phyloP scores from a whole-genome alignment of 2,113 vertebrate genomes.

The Ailurus styani region DNA sequence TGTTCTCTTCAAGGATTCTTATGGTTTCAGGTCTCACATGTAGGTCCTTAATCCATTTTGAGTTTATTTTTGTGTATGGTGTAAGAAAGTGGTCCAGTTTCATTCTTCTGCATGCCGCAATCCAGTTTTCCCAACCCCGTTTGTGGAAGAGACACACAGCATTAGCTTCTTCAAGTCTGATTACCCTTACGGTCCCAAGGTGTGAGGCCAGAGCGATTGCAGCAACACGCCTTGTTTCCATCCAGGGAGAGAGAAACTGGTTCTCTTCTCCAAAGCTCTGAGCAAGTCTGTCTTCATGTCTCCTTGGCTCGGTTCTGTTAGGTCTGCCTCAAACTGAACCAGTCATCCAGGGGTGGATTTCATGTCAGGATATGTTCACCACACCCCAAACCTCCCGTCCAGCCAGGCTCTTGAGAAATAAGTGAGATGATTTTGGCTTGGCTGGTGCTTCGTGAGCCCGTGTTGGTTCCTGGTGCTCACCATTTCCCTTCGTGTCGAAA shows the following conservation, averaged over 20 bases:
- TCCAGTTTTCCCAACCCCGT: neutral
- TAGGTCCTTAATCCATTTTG: neutral
- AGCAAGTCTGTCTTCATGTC: neutral
- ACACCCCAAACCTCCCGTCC: neutral
- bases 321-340: neutral
- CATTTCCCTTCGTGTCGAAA: neutral
- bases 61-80: neutral
- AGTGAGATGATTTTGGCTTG: neutral
- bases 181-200: neutral
- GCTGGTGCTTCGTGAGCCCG: neutral
- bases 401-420: neutral
- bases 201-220: neutral
- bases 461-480: neutral
- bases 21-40: neutral
- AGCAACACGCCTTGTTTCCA: neutral
- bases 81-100: neutral
- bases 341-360: neutral
- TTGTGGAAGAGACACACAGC: neutral
- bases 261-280: neutral
- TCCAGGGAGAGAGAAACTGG: neutral
- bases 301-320: neutral
- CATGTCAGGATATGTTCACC: neutral
- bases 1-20: neutral
- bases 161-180: neutral
- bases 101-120: neutral